Base-by-base conservation (phyloP, 2,113 vertebrate genomes). In the Amia ocellicauda region DNA sequence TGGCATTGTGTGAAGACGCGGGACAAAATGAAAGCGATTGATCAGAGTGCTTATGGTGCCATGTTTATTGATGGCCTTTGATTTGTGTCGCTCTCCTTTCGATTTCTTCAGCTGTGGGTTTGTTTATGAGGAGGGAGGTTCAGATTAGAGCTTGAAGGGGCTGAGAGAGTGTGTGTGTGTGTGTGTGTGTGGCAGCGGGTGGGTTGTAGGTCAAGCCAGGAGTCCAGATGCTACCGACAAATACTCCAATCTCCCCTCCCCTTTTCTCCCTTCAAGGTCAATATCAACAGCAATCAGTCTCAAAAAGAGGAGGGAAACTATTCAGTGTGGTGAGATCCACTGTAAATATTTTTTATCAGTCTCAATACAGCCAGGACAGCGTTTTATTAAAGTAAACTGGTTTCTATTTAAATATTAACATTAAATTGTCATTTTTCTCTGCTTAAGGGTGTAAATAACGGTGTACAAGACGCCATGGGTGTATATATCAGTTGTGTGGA, bases 281-380 rank as follows among this genome's bases (percentile, higher is more conserved):
- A 82, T 82, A 83, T 81, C 83, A 74, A 71, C 76, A 82, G 85
- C 79, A 85, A 86, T 86, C 86, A 87, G 78, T 73, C 77, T 67
- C 63, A 73, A 68, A 71, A 78, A 80, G 77, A 77, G 80, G 78
- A 73, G 80, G 76, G 77, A n/a, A 66, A 72, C 83, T 74, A 72
- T 85, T 74, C 85, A 83, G 83, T 81, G 78, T 81, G 81, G 82
- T 74, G 63, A 68, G 76, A 80, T 79, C 81, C 69, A 78, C 76
- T 78, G 67, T 80, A 80, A 80, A 80, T 69, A 69, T 53, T 76
- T 82, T 82, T 77, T 80, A 85, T 80, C 69, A 60, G 58, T 61
- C 60, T n/a, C n/a, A n/a, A n/a, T n/a, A n/a, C n/a, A n/a, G n/a
- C n/a, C n/a, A n/a, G n/a, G n/a, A n/a, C n/a, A n/a, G n/a, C n/a